phyloP scores from a whole-genome alignment of 2,113 vertebrate genomes.

The Donacobius atricapilla region DNA sequence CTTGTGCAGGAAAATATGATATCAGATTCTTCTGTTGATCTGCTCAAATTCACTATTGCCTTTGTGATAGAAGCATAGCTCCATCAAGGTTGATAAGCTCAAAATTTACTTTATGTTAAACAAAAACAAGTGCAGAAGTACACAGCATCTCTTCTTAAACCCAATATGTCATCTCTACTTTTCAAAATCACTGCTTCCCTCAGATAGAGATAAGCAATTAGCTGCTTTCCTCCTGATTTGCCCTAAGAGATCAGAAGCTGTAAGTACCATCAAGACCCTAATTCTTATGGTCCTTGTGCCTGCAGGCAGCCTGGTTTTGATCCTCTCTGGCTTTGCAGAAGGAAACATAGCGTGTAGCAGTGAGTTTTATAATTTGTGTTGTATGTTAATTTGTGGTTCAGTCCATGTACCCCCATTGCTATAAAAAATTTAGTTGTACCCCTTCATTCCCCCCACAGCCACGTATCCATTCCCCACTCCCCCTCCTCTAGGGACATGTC shows the following conservation, averaged over 20 bases:
- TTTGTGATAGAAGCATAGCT: neutral
- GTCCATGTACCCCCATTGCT: too few relatives aligned
- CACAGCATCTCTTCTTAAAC: neutral
- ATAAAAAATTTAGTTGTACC: too few relatives aligned
- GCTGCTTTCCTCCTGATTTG: neutral
- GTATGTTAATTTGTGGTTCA: too few relatives aligned
- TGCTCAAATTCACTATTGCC: neutral
- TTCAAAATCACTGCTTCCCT: neutral
- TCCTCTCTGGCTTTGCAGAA: neutral
- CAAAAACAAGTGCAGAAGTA: neutral
- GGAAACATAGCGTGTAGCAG: too few relatives aligned
- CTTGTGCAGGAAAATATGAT: neutral
- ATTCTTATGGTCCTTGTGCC: neutral
- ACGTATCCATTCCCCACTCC: too few relatives aligned
- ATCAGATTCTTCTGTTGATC: neutral
- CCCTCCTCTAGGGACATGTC: too few relatives aligned
- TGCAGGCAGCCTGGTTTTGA: neutral
- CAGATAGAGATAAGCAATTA: neutral
- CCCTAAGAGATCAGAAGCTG: neutral
- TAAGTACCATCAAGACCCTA: neutral
- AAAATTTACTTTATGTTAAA: neutral
- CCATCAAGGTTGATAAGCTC: neutral
- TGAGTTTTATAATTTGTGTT: too few relatives aligned
- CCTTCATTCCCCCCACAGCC: too few relatives aligned
- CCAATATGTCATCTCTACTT: rapidly evolving